Conservation (phyloP, 2,888 invertebrate genomes). For the Epiblema foenella region DNA sequence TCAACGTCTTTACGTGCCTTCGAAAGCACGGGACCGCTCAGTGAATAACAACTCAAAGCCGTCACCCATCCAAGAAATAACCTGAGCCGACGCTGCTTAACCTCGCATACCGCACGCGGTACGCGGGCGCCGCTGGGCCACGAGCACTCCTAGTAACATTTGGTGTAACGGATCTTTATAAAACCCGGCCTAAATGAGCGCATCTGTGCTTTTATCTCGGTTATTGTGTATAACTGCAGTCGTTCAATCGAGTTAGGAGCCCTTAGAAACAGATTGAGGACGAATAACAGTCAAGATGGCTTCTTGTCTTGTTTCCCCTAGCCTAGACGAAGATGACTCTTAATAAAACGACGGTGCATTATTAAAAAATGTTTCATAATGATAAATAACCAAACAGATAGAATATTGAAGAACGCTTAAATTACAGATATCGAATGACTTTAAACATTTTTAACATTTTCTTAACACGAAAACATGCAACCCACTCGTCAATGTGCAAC, state of each 20-base stretch:
- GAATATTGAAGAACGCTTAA: neutral
- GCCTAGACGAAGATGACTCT: no score
- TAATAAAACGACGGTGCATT: no score
- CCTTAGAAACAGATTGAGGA: neutral
- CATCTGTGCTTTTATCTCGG: neutral
- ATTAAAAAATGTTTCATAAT: neutral
- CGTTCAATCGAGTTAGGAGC: neutral
- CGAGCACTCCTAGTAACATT: no score
- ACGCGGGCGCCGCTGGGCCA: no score
- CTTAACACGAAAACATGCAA: neutral
- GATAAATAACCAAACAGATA: neutral
- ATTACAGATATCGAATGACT: slow-evolving; percentile 13
- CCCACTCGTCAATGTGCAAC: neutral
- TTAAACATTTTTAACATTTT: neutral
- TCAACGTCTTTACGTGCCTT: no score
- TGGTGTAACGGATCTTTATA: no score
- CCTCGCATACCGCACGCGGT: no score
- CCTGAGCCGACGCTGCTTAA: no score
- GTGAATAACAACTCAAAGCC: no score
- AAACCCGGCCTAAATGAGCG: no score
- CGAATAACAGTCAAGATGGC: neutral
- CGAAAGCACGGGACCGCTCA: no score
- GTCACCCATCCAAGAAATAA: no score
- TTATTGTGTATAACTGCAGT: neutral
- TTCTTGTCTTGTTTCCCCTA: neutral